Base-by-base conservation (phyloP, 2,888 invertebrate species). In the Latrodectus hesperus region DNA sequence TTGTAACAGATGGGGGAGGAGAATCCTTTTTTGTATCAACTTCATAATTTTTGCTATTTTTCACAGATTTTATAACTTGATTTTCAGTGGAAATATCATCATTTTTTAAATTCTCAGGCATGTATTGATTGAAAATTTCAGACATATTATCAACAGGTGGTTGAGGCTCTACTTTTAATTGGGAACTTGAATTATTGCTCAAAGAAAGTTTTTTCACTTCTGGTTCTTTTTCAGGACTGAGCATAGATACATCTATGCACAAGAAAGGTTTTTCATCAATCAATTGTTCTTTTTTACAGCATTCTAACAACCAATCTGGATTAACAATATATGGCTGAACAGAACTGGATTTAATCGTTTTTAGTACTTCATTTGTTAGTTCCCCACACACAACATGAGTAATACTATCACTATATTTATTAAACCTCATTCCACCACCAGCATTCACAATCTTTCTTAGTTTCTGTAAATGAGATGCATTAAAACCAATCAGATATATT, bases 391-490 rank as follows among this genome's bases (percentile, higher is more conserved):
- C 94, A 4, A 96, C 94, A 92, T 98, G 98, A 0, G 97, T 96
- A 3, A 96, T 93, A 88, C 95, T 94, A 89, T 95, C 95, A 90
- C 95, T 95, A 67, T 97, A 94, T 79, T 94, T 94, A 91, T 96
- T 95, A 91, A 96, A 95, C 80, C 97, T 94, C 22, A 96, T 96
- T 51, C 96, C 98, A n/a, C 97, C 97, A 78, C 96, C 95, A 9
- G 95, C 94, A 91, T 96, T 96, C 26, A 96, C 92, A 74, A 96
- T 94, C 90, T 91, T 92, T 89, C 94, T 94, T 8, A 96, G 91
- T 92, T 95, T 96, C 89, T 96, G 96, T 16, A 94, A 92, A 86
- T 95, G 94, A 65, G 93, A 93, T 0, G 92, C 89, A n/a, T 92
- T 92, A 91, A 96, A 95, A 9, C 96, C 96, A 90, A 94, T 94